Conservation (phyloP, 2,797 vertebrate genomes). For the Cossypha polioptera region DNA sequence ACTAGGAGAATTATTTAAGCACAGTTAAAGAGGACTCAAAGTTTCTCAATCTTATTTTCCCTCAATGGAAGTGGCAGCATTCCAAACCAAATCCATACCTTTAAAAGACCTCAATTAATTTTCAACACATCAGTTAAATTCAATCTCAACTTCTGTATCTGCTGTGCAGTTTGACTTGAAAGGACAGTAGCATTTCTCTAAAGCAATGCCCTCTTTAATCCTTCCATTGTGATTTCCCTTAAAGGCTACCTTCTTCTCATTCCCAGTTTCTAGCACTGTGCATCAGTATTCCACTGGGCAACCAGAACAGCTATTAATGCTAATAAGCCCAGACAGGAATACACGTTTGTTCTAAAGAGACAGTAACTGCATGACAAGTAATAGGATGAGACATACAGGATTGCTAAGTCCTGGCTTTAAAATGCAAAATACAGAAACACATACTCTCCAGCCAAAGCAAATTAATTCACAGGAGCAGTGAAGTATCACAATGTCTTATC, state of each 20-base stretch:
- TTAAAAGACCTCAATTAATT: neutral
- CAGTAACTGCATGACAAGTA: slow-evolving; percentile 39
- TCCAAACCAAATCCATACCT: neutral
- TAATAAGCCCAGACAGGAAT: slow-evolving; percentile 47
- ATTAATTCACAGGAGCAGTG: slow-evolving; percentile 29
- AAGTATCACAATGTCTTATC: neutral
- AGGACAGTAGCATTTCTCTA: neutral
- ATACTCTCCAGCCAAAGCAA: neutral
- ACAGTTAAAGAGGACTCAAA: neutral
- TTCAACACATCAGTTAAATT: rapidly evolving
- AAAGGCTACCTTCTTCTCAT: neutral
- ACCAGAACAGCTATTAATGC: slow-evolving; percentile 37
- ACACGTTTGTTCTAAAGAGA: neutral
- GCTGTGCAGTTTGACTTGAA: neutral
- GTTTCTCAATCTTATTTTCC: neutral
- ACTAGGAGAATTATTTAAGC: neutral
- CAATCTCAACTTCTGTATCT: neutral
- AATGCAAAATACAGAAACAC: slow-evolving; percentile 25
- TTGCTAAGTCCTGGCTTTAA: slow-evolving; percentile 17
- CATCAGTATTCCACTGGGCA: slow-evolving; percentile 47
- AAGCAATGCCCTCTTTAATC: neutral
- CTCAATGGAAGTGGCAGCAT: neutral
- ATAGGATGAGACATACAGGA: slow-evolving; percentile 6
- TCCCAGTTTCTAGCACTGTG: neutral
- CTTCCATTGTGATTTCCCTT: neutral